A percentile compares a stretch with the other conserved stretches of the same genome.
phyloP scores from a whole-genome alignment of 2,797 vertebrate genomes.

The Sparus aurata region DNA sequence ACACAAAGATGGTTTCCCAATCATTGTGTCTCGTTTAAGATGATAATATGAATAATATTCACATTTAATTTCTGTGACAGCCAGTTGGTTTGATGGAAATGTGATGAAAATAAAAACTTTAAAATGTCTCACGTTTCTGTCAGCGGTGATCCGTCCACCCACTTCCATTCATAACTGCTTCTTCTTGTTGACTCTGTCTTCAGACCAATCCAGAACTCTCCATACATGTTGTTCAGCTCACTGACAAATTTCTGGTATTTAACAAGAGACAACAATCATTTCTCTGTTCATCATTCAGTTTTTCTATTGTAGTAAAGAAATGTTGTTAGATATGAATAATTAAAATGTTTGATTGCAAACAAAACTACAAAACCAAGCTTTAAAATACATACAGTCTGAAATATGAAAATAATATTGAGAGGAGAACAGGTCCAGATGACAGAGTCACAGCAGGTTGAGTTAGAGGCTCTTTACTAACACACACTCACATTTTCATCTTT shows the following conservation, averaged over 20 bases:
- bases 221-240: not conserved
- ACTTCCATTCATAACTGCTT: not conserved
- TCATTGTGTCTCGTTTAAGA: too few relatives aligned
- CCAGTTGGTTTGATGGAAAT: not conserved
- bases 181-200: rapidly evolving
- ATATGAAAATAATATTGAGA: too few relatives aligned
- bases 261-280: not conserved
- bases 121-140: not conserved
- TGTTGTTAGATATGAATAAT: not conserved
- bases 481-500: not conserved
- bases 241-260: not conserved
- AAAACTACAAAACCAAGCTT: too few relatives aligned
- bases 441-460: too few relatives aligned
- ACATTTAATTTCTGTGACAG: not conserved
- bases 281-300: not conserved
- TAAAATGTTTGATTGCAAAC: too few relatives aligned
- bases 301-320: not conserved
- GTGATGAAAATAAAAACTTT: not conserved
- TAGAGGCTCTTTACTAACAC: too few relatives aligned
- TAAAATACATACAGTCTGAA: too few relatives aligned
- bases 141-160: not conserved
- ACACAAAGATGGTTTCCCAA: too few relatives aligned
- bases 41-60: too few relatives aligned
- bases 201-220: not conserved
- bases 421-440: too few relatives aligned